These are phyloP conservation scores for Miichthys miiuy DNA, from an alignment of 2,797 vertebrate genomes.

Conservation along the genomic window DNA sequence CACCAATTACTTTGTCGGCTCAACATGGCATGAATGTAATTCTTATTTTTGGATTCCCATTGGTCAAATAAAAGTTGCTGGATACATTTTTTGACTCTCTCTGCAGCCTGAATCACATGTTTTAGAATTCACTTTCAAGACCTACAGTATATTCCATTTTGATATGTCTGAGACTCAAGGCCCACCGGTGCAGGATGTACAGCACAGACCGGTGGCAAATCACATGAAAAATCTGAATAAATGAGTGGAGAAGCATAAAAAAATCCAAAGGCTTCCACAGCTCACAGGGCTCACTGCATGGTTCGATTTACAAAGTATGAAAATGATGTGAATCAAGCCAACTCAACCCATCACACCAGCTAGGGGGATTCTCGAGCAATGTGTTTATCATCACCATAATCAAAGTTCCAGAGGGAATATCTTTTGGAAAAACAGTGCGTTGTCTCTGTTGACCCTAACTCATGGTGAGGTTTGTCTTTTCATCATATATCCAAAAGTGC, in stretches of 20 bases:
- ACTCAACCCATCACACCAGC: not conserved
- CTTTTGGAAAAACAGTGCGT: not conserved
- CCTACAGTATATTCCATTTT: not conserved
- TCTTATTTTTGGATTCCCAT: too few relatives aligned
- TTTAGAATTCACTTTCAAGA: not conserved
- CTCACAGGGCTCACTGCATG: too few relatives aligned
- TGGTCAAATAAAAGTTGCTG: not conserved
- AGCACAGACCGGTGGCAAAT: not conserved
- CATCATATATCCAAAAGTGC: conserved; percentile 13
- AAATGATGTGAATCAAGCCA: not conserved
- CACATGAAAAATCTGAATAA: not conserved
- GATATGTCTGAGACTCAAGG: not conserved
- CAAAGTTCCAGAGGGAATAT: not conserved
- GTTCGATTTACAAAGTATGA: not conserved
- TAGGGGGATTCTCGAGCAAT: not conserved
- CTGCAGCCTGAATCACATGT: not conserved
- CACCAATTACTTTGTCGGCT: not conserved
- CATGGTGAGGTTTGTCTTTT: conserved; percentile 3
- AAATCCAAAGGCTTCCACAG: not conserved
- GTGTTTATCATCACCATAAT: not conserved
- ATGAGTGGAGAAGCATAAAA: not conserved
- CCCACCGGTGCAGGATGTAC: not conserved
- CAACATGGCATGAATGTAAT: not conserved
- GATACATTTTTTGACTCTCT: not conserved
- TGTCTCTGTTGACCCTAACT: not conserved